Evolutionary conservation across 1,140 invertebrate genomes (phyloP).

Genomic region (Pseudomyrmex flavicornis): DNA sequence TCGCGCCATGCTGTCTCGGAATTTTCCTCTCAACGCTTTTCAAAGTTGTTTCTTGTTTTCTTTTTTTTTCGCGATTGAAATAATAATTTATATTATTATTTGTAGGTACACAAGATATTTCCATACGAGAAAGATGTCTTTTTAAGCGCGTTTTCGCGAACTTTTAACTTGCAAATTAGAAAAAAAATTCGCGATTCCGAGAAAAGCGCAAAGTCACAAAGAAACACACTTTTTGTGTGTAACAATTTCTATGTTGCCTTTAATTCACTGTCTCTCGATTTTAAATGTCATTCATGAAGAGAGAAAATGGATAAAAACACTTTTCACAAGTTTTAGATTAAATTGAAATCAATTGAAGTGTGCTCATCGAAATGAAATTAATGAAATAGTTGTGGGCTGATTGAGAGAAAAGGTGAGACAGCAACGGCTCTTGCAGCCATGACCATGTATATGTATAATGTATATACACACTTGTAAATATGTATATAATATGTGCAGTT

Average conservation of each 20-base stretch:
- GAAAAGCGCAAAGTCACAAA: no score
- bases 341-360: not conserved
- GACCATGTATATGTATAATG: slow-evolving; percentile 65
- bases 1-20: slow-evolving; percentile 57
- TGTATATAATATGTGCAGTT: slow-evolving; percentile 80
- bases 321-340: slow-evolving; percentile 13
- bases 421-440: slow-evolving; percentile 53
- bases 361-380: not conserved
- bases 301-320: slow-evolving; percentile 13
- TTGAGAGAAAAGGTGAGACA: slow-evolving; percentile 62
- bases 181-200: no score
- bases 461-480: slow-evolving; percentile 57
- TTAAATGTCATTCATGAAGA: slow-evolving; percentile 10
- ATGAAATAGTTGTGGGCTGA: slow-evolving; percentile 1
- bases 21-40: slow-evolving; percentile 9
- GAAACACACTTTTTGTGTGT: no score
- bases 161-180: no score
- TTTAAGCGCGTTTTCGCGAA: slow-evolving; percentile 14
- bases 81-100: no score
- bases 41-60: no score
- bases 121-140: not conserved
- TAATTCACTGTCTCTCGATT: no score
- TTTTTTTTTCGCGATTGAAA: no score
- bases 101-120: not conserved
- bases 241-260: no score